Evolutionary conservation across 1,140 invertebrate species (phyloP).

Genomic region (Ostrea denselamellosa): DNA sequence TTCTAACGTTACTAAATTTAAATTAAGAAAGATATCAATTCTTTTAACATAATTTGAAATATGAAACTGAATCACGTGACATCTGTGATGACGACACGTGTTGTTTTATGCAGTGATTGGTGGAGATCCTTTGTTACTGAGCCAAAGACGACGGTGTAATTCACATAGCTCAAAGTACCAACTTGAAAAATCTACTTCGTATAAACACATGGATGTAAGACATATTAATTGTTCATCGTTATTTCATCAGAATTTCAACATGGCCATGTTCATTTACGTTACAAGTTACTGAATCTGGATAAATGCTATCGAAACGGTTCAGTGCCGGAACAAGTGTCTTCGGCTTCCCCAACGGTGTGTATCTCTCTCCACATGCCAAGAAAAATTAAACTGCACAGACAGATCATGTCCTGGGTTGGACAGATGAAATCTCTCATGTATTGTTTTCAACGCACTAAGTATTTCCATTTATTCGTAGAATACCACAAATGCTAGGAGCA

Average conservation of each 20-base stretch:
- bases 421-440: background rate
- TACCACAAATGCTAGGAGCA: background rate
- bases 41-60: too few relatives aligned
- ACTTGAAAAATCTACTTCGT: background rate
- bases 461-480: background rate
- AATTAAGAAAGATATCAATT: too few relatives aligned
- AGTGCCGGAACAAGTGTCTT: background rate
- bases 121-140: too few relatives aligned
- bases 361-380: conserved; percentile 1
- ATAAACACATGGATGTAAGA: too few relatives aligned
- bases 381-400: background rate
- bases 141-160: too few relatives aligned
- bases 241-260: too few relatives aligned
- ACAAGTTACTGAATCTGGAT: background rate
- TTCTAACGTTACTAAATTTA: too few relatives aligned
- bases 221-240: too few relatives aligned
- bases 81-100: too few relatives aligned
- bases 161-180: background rate
- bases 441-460: background rate
- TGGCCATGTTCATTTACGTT: background rate
- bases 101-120: too few relatives aligned
- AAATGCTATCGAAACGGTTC: background rate
- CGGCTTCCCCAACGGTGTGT: background rate
- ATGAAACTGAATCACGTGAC: too few relatives aligned
- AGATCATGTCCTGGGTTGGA: background rate